Conservation (phyloP, 2,888 invertebrate genomes). For the Cetonia aurata region DNA sequence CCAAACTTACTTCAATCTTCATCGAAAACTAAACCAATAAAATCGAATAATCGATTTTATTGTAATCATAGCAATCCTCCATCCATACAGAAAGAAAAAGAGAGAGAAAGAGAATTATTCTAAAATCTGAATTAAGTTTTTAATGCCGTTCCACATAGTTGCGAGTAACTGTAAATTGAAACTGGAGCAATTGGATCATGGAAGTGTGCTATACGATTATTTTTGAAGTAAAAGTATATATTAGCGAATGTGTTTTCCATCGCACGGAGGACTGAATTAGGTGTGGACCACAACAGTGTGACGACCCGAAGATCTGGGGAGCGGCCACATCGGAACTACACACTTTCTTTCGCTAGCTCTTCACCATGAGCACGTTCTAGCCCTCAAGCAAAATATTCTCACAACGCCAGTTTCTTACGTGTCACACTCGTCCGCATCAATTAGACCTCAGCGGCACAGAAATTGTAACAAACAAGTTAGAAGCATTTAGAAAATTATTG, state of each 20-base stretch:
- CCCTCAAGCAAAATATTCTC: conserved; percentile 33
- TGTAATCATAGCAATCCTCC: too few species aligned
- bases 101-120: too few species aligned
- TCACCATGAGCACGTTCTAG: conserved; percentile 30
- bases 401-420: conserved; percentile 30
- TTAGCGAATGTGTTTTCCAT: conserved; percentile 27
- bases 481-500: neutral
- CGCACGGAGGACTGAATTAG: conserved; percentile 37
- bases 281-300: conserved; percentile 40
- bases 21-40: too few species aligned
- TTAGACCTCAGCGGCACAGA: conserved; percentile 10
- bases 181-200: too few species aligned
- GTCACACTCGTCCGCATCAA: conserved; percentile 15
- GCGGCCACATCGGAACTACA: conserved; percentile 34
- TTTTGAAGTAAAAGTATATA: conserved; percentile 9
- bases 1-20: too few species aligned
- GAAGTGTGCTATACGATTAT: neutral
- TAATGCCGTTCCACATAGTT: too few species aligned
- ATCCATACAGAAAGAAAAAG: too few species aligned
- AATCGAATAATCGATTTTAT: too few species aligned
- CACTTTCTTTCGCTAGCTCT: conserved; percentile 39
- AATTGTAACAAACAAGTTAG: conserved; percentile 7
- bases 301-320: conserved; percentile 36
- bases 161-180: too few species aligned
- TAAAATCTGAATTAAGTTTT: too few species aligned